phyloP scores from a whole-genome alignment of 1,140 invertebrate species.

The Tyrophagus putrescentiae region DNA sequence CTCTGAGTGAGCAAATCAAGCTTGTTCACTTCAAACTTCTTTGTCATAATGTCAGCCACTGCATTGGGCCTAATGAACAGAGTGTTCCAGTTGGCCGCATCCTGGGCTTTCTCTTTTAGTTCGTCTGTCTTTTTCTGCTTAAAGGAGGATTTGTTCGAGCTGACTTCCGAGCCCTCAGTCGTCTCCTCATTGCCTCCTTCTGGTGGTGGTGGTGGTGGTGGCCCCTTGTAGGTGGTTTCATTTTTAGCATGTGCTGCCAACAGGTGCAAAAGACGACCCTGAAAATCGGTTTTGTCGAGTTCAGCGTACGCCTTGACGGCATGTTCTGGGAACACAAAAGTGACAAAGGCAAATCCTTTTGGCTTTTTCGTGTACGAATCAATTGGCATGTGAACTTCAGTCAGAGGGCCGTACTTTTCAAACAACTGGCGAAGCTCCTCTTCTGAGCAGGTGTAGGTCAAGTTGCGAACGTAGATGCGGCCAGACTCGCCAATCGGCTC shows the following conservation, averaged over 20 bases:
- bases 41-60: slow-evolving; percentile 75
- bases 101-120: slow-evolving; percentile 49
- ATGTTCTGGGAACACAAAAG: slow-evolving; percentile 88
- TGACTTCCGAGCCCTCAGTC: not conserved
- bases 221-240: slow-evolving; percentile 16
- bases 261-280: slow-evolving; percentile 80
- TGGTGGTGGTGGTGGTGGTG: not conserved
- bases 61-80: slow-evolving; percentile 86
- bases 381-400: slow-evolving; percentile 76
- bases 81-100: slow-evolving; percentile 88
- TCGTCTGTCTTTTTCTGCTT: slow-evolving; percentile 74
- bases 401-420: slow-evolving; percentile 67
- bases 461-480: slow-evolving; percentile 82
- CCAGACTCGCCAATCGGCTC: slow-evolving; percentile 45
- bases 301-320: slow-evolving; percentile 71
- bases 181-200: not conserved
- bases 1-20: slow-evolving; percentile 43
- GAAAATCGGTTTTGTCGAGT: slow-evolving; percentile 70
- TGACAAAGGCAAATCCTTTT: slow-evolving; percentile 87
- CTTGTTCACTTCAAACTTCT: slow-evolving; percentile 71
- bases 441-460: slow-evolving; percentile 74
- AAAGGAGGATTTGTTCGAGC: slow-evolving; percentile 36
- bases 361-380: slow-evolving; percentile 63
- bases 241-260: slow-evolving; percentile 61
- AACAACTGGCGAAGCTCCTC: slow-evolving; percentile 70